Base-by-base conservation (phyloP, 2,888 invertebrate species). In the Trissolcus brochymenae region DNA sequence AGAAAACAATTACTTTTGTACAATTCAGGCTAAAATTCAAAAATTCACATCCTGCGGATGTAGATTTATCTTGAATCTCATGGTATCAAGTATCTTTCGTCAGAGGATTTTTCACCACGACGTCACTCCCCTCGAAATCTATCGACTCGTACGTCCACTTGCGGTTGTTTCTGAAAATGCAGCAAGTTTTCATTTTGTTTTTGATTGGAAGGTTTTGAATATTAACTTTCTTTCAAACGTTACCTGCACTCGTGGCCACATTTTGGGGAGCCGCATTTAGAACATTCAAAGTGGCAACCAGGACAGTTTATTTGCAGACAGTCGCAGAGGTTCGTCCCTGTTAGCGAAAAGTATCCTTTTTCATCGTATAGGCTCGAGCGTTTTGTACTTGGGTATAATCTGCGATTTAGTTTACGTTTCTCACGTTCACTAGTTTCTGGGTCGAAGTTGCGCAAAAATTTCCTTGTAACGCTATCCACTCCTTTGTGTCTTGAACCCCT, bases 231-330 rank as follows among this genome's bases (percentile, higher is more conserved):
- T 29, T 29, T 13, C 1, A 9, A 9, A 51, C 9, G 11, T 41
- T 89, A 93, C 93, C 94, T 91, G 91, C 96, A 96, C 61, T 95
- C 95, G 80, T 93, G 92, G 1, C 95, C 96, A 89, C 96, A 96
- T 87, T 95, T 95, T 21, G 89, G 89, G 0, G 95, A 95, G 17
- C 88, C 90, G 84, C 96, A 96, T 85, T 92, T 94, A 4, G 91
- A 87, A 83, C 96, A 96, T 1, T 94, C 93, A 84, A 94, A 95
- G 90, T 96, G 96, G 87, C 98, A 98, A 0, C 98, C 98, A 0
- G 92, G 90, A 83, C 98, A 98, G 11, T 91, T 90, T 46, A 91
- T 91, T 81, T 94, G 93, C 79, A 97, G 90, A 85, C 97, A 98
- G 87, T 98, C 98, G 81, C 98, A 98, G 11, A 95, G 84, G 89